Evolutionary conservation across 2,888 invertebrate species (phyloP), one percentile per base, ranked within the genome.

Genomic region (Acrobasis suavella): DNA sequence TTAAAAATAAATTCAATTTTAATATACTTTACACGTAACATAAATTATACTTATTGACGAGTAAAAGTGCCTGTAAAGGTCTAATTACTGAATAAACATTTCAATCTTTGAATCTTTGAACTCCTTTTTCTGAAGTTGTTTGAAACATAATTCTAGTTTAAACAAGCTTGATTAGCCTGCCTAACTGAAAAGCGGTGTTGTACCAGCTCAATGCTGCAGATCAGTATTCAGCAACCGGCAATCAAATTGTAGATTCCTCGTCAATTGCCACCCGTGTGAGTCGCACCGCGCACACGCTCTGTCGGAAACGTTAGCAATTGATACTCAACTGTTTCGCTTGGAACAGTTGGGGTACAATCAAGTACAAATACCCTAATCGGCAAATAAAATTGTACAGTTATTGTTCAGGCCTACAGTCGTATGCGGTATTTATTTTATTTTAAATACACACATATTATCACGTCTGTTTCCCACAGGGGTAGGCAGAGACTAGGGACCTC

Each of bases 281-380:
- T 14, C 22, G 22, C 38, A 17, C 56, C 42, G 62, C 37, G 54
- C 50, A 38, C 62, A 55, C 62, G 62, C 50, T 67, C 63, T 66
- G 72, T 75, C 80, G 81, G 80, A 82, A 84, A 76, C 74, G 76
- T 74, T 74, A 73, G 81, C 76, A 80, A 83, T 85, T 81, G 81
- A 85, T 82, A 82, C 75, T 64, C 66, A 67, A 74, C 71, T 63
- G 66, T 63, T 62, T 51, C 58, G 51, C 42, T 42, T 42, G 56
- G 42, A 42, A 64, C 62, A 62, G 54, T 32, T 62, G 49, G 59
- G 15, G 15, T 50, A 56, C 16, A 15, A 14, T 16, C 38, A 16
- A 59, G 61, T 65, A 67, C 64, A 55, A 38, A 55, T 2, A n/a
- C 10, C 32, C 7, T 32, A 32, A 32, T 32, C 32, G 32, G 7